Conservation (phyloP, 2,113 vertebrate species). For the Brachyistius frenatus region DNA sequence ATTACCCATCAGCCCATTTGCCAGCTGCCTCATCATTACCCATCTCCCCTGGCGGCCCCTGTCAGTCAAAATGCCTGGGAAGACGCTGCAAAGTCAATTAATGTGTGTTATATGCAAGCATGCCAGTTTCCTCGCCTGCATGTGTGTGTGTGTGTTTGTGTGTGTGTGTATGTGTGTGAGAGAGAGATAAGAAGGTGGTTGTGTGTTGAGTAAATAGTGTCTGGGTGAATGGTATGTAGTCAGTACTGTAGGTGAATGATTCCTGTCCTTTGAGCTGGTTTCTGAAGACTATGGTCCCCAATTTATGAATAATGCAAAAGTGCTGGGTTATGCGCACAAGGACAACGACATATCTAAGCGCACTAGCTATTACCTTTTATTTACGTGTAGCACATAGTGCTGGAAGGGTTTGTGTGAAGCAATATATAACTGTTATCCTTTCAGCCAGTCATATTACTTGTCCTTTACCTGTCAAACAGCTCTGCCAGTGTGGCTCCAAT, state of each 20-base stretch:
- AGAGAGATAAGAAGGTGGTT: not conserved
- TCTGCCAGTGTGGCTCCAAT: not conserved
- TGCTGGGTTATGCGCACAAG: slow-evolving; percentile 1
- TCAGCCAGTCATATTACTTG: not conserved
- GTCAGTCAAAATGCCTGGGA: slow-evolving; percentile 77
- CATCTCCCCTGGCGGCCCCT: slow-evolving; percentile 74
- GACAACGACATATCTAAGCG: not conserved
- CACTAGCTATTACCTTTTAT: not conserved
- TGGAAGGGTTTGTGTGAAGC: not conserved
- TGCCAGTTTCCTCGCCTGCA: slow-evolving; percentile 36
- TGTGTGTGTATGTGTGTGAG: slow-evolving; percentile 11
- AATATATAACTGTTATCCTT: not conserved
- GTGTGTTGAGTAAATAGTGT: slow-evolving; percentile 40
- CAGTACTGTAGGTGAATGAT: slow-evolving; percentile 15
- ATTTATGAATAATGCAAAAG: slow-evolving; percentile 23
- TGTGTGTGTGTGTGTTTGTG: slow-evolving; percentile 16
- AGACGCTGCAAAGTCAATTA: slow-evolving; percentile 75
- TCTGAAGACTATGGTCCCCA: not conserved
- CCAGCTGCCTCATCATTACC: slow-evolving; percentile 83
- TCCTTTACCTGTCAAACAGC: not conserved
- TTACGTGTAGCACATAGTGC: not conserved
- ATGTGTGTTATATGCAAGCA: slow-evolving; percentile 71
- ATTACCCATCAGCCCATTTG: slow-evolving; percentile 82
- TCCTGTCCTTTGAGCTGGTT: slow-evolving; percentile 24
- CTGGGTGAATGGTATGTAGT: slow-evolving; percentile 28